Base-by-base conservation (phyloP, 2,113 vertebrate genomes). In the Carassius carassius region DNA sequence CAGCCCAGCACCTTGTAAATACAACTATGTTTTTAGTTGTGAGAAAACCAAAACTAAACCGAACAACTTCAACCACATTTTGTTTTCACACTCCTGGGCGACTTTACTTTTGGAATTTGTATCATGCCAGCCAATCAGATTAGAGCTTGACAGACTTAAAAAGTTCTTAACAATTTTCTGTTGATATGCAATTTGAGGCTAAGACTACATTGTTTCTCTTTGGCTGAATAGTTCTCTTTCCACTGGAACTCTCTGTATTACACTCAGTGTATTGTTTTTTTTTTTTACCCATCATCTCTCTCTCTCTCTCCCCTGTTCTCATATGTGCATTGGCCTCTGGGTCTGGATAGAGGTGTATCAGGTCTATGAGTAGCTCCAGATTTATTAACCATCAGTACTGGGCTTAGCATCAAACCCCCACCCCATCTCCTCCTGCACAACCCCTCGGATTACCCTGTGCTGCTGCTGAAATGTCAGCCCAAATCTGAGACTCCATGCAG, bases 401-500 rank as follows among this genome's bases (percentile, higher is more conserved):
- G 94, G 97, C 96, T 98, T 98, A 96, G 95, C 93, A 94, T 96
- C 95, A 96, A 98, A 96, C 96, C 96, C 93, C 96, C 92, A 94
- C 96, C 96, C 96, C 96, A 96, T 97, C 96, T 97, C 97, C 97
- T 97, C 96, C 96, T 95, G 96, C 97, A 97, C 97, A 99, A 98
- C 96, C 97, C 98, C 96, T 97, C 94, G 97, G 97, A 99, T 99
- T 99, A 99, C 97, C 96, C 96, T 96, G 96, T 54, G 79, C 87
- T 98, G 97, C 97, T 96, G 96, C 97, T 95, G 96, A 99, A 99
- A 99, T 99, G 98, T 99, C 98, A 99, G 96, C 97, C 97, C 97
- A 99, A 99, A 99, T 99, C 97, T 99, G 97, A 99, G 98, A 98
- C 97, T 98, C 98, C 97, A 99, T 98, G 98, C 98, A 99, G 98